These are phyloP conservation scores for Heliconius nattereri DNA, from an alignment of 1,140 invertebrate genomes.

Conservation along the genomic window DNA sequence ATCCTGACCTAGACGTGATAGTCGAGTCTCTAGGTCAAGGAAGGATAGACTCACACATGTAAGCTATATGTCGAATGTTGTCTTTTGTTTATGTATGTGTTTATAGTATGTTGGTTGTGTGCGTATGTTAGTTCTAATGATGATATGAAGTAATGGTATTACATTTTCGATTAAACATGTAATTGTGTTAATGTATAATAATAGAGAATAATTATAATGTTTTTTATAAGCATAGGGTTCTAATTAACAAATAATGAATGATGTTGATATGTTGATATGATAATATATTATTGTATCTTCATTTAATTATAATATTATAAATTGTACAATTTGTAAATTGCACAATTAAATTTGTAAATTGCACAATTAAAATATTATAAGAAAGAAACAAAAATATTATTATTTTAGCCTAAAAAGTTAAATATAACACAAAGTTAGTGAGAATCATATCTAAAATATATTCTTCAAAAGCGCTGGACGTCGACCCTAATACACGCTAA, in stretches of 20 bases:
- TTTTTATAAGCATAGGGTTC: no score
- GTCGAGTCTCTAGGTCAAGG: conserved; percentile 76
- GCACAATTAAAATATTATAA: no score
- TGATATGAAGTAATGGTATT: not conserved
- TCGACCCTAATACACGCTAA: conserved; percentile 5
- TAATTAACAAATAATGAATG: no score
- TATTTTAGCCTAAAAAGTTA: not conserved
- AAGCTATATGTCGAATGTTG: not conserved
- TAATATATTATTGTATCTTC: no score
- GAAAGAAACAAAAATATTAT: not conserved
- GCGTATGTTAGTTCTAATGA: not conserved
- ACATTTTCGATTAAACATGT: not conserved
- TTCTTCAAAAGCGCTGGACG: not conserved
- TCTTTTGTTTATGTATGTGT: not conserved
- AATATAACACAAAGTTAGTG: not conserved
- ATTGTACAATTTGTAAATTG: no score
- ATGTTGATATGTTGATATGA: no score
- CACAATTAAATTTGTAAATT: no score
- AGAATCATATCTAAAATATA: not conserved
- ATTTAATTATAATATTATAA: no score
- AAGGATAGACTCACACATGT: conserved; percentile 75
- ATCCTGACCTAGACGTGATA: conserved; percentile 77
- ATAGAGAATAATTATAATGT: not conserved
- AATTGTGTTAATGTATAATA: not conserved
- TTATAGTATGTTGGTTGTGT: not conserved